These are phyloP conservation scores for Apus apus DNA, from an alignment of 2,113 vertebrate genomes.

Conservation along the genomic window DNA sequence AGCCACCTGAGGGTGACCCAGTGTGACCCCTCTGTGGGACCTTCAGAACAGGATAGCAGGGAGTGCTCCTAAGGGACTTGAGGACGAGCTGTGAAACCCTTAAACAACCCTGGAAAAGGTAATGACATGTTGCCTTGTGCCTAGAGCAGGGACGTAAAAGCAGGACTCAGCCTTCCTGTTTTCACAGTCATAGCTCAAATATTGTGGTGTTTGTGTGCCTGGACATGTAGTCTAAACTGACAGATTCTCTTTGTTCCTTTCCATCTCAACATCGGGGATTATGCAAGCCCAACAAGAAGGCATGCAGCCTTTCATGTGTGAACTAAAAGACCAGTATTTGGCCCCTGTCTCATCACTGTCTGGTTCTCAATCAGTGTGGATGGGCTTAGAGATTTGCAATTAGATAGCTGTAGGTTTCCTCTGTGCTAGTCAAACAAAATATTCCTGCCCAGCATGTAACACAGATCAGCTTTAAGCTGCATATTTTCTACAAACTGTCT, in stretches of 20 bases:
- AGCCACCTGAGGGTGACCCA: background rate
- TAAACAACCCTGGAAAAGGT: background rate
- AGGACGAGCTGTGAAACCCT: background rate
- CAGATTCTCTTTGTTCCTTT: background rate
- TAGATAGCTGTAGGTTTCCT: background rate
- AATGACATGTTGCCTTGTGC: rapidly evolving
- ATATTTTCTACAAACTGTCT: background rate
- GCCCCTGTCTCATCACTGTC: background rate
- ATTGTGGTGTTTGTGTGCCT: background rate
- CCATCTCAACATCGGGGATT: background rate
- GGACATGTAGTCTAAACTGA: background rate
- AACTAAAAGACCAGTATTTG: background rate
- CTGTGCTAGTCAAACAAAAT: background rate
- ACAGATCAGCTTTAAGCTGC: background rate
- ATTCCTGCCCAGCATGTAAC: background rate
- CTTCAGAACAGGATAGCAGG: background rate
- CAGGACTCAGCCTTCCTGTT: background rate
- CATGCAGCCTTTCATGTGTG: rapidly evolving
- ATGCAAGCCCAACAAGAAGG: background rate
- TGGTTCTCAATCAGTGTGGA: background rate
- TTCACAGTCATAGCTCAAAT: background rate
- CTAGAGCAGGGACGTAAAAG: background rate
- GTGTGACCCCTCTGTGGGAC: background rate
- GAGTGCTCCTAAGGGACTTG: background rate
- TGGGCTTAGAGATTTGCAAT: background rate